Evolutionary conservation across 2,797 vertebrate species (phyloP).

Genomic region (Lutjanus campechanus): DNA sequence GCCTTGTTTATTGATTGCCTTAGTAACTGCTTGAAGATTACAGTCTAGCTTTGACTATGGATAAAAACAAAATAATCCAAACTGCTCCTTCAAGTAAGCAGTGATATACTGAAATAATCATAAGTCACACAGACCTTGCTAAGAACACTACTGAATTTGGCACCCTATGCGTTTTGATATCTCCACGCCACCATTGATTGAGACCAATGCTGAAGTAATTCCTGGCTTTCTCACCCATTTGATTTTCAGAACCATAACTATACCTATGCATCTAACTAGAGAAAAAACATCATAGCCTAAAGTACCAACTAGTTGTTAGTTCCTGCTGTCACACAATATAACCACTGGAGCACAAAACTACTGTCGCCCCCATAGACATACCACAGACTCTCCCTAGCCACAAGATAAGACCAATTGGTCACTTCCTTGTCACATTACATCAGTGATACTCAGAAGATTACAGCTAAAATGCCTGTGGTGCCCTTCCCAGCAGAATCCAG

Average conservation of each 20-base stretch:
- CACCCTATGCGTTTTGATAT: neutral
- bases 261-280: slow-evolving; percentile 22
- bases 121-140: neutral
- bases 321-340: slow-evolving; percentile 66
- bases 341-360: slow-evolving; percentile 64
- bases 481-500: slow-evolving; percentile 61
- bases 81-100: too few relatives aligned
- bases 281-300: slow-evolving; percentile 29
- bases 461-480: slow-evolving; percentile 76
- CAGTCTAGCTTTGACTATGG: too few relatives aligned
- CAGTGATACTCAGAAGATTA: slow-evolving; percentile 71
- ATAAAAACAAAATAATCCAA: too few relatives aligned
- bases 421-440: slow-evolving; percentile 85
- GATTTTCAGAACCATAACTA: neutral
- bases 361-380: slow-evolving; percentile 70
- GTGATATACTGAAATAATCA: neutral
- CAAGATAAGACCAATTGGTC: slow-evolving; percentile 80
- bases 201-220: slow-evolving; percentile 1
- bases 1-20: too few relatives aligned
- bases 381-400: slow-evolving; percentile 74
- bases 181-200: neutral
- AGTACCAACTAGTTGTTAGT: slow-evolving; percentile 57
- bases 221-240: slow-evolving; percentile 1
- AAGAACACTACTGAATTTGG: neutral
- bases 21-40: too few relatives aligned